Percentiles rank a stretch among this genome's conserved stretches.
phyloP scores from a whole-genome alignment of 2,113 vertebrate genomes.

The Notechis scutatus region DNA sequence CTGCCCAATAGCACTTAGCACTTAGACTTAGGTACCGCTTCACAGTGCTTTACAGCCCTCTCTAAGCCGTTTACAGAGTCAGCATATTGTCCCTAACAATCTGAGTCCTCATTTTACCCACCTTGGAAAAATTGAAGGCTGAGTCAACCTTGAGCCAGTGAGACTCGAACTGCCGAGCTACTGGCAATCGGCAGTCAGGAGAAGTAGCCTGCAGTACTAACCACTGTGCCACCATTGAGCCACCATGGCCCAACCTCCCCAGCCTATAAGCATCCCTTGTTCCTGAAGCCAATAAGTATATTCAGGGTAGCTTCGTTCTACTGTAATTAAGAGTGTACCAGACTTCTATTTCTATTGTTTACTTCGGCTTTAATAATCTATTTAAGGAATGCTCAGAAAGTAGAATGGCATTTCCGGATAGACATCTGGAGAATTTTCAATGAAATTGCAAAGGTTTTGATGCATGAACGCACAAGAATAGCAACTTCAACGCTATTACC shows the following conservation, averaged over 20 bases:
- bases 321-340: neutral
- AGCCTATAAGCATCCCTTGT: neutral
- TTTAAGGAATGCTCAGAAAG: neutral
- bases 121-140: too few relatives aligned
- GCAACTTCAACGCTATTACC: neutral
- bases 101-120: too few relatives aligned
- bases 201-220: too few relatives aligned
- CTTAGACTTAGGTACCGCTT: too few relatives aligned
- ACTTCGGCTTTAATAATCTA: neutral
- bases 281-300: neutral
- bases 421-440: neutral
- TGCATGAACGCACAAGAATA: neutral
- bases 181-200: too few relatives aligned
- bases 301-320: neutral
- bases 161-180: too few relatives aligned
- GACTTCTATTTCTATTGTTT: neutral
- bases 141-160: too few relatives aligned
- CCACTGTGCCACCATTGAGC: too few relatives aligned
- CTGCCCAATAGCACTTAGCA: neutral
- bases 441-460: neutral
- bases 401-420: neutral
- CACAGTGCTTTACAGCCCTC: too few relatives aligned
- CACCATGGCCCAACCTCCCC: too few relatives aligned
- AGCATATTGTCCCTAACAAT: too few relatives aligned
- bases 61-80: too few relatives aligned